Base-by-base conservation (phyloP, 1,140 invertebrate genomes). In the Drosophila subpulchrella region DNA sequence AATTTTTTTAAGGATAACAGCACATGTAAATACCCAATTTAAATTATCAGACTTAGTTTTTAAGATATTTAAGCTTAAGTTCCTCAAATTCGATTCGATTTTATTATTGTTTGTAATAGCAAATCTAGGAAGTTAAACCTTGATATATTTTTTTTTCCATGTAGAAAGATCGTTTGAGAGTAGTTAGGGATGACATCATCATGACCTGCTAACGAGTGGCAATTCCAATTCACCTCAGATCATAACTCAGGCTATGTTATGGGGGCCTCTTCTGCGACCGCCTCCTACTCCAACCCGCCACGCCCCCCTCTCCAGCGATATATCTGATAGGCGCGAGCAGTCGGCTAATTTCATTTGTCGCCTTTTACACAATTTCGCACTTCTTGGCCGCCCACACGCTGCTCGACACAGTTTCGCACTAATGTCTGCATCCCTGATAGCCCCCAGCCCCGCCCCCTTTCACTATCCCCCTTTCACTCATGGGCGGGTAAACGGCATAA, bases 351-450 rank as follows among this genome's bases (percentile, higher is more conserved):
- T 79, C 57, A 75, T 66, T 67, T 84, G 75, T 85, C 73, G 62
- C 60, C 70, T 67, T 83, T 82, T 78, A 88, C 83, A 86, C 75
- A 61, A 83, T 82, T 88, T 86, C 72, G 83, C 83, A 86, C 83
- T 86, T 85, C 66, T 55, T 55, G 61, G 84, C 79, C 83, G 84
- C 83, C 84, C 83, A 88, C 83, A 63, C 78, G 70, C 62, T 30
- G 39, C 75, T 51, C 78, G 79, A 68, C 82, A 86, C 75, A 86
- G 57, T 83, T 83, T 83, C 67, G 70, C 75, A 71, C 74, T 76
- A 54, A 61, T 66, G 73, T 71, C 51, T 70, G 51, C 34, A 32
- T 39, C 27, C 75, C 65, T 38, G 60, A 50, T 46, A n/a, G 54
- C 63, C 70, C 46, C 46, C 61, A 36, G 61, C 57, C 39, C 39